phyloP scores from a whole-genome alignment of 1,140 invertebrate species.

The Pygmarrhopalites habei region DNA sequence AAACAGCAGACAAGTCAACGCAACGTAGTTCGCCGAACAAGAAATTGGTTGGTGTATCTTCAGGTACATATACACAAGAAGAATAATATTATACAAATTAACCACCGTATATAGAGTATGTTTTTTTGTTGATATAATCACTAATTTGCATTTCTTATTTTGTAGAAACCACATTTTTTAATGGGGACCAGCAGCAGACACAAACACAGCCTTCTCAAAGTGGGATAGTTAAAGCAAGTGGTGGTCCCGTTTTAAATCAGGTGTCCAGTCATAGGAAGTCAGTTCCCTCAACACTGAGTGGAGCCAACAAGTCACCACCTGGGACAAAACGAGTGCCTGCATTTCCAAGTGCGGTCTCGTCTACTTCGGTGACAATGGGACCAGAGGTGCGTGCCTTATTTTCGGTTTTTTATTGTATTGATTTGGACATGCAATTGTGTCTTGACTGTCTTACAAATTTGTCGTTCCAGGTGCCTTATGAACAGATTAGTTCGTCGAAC shows the following conservation, averaged over 20 bases:
- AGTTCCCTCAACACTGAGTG: constrained; percentile 15
- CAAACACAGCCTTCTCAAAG: not conserved
- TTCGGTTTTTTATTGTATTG: not conserved
- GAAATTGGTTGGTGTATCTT: too few species aligned
- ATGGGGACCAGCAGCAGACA: constrained; percentile 29
- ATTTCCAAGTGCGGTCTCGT: constrained; percentile 24
- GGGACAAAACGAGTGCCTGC: constrained; percentile 30
- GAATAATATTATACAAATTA: too few species aligned
- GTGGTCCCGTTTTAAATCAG: not conserved
- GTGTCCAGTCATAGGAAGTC: constrained; percentile 28
- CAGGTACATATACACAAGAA: too few species aligned
- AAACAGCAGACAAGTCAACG: constrained; percentile 50
- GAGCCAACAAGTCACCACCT: constrained; percentile 25
- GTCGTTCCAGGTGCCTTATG: too few species aligned
- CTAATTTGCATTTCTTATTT: too few species aligned
- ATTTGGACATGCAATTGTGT: constrained; percentile 17
- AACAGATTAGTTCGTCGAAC: too few species aligned
- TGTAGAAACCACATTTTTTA: constrained; percentile 43
- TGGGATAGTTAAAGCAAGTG: not conserved
- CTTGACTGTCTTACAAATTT: too few species aligned
- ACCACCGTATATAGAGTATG: too few species aligned
- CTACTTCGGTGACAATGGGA: constrained; percentile 25
- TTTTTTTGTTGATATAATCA: too few species aligned
- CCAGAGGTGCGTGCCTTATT: constrained; percentile 37
- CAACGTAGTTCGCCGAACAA: too few species aligned